phyloP scores from a whole-genome alignment of 2,113 vertebrate genomes.

The Panthera tigris region DNA sequence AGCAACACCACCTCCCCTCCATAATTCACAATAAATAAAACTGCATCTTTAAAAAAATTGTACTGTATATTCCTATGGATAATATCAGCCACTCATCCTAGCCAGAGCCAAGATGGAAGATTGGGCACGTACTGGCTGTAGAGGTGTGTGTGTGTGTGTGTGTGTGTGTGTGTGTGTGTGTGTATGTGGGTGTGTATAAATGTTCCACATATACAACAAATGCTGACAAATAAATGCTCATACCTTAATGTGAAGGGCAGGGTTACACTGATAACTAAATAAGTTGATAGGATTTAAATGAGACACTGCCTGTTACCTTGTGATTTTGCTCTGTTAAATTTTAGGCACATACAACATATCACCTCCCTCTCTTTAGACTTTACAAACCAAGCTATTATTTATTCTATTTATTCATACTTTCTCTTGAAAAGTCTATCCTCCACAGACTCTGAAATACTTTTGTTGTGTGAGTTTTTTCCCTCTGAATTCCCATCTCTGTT shows the following conservation, averaged over 20 bases:
- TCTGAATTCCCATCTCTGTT: constrained; percentile 60
- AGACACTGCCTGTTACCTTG: background rate
- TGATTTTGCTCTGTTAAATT: background rate
- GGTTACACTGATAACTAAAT: background rate
- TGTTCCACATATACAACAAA: background rate
- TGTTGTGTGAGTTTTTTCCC: background rate
- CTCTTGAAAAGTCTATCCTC: constrained; percentile 62
- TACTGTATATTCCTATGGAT: background rate
- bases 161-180: background rate
- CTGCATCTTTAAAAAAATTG: background rate
- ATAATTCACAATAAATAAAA: background rate
- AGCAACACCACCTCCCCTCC: background rate
- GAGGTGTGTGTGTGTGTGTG: no score
- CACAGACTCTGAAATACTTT: constrained; percentile 38
- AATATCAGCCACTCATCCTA: background rate
- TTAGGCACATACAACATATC: background rate
- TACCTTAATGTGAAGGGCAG: background rate
- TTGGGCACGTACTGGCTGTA: background rate
- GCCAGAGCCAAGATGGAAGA: background rate
- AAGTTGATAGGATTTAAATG: background rate
- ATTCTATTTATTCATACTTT: constrained; percentile 62
- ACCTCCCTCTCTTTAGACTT: constrained; percentile 33
- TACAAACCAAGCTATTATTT: constrained; percentile 45
- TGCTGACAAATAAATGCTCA: background rate
- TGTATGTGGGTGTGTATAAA: no score